Evolutionary conservation across 2,113 vertebrate species (phyloP), one percentile per base, ranked within the genome.

Genomic region (Columbina picui): DNA sequence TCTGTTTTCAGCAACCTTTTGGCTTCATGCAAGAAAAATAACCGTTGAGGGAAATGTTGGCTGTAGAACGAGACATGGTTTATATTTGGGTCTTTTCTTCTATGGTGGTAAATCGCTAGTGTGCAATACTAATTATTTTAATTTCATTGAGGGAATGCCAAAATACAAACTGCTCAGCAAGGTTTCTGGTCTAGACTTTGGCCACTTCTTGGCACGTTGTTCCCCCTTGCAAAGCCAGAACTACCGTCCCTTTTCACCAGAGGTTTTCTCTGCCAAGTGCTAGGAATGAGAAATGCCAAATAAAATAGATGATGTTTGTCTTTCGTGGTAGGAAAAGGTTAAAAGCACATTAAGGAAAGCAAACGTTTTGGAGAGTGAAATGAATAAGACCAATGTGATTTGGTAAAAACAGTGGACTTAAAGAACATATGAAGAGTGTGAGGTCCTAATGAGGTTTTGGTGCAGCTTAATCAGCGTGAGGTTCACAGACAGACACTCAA

Each of bases 31-130:
- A 57, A 60, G 47, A 74, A 85, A 85, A 84, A 79, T 4, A 84
- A 78, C 16, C 34, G 75, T 43, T 71, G 86, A 39, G 52, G 65
- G 75, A 78, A 70, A 22, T 55, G 83, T 94, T 96, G 86, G 89
- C 94, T 70, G 21, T 21, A 75, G 91, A 81, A 79, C 0, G n/a
- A 94, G 85, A 90, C 38, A 5, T 14, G 11, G n/a, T 52, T 76
- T 52, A 39, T 78, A 73, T 70, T 90, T 69, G 90, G 56, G 43
- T 45, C 52, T 69, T 55, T 50, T 89, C 34, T 92, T 63, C 88
- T 84, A 11, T 36, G 41, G n/a, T 92, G 73, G 76, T 25, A 75
- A 93, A 67, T 76, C 68, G 63, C 23, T 81, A 25, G 75, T 1
- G 43, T 85, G 63, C 52, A 9, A 10, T 43, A 10, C 19, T 26